Evolutionary conservation across 2,888 invertebrate species (phyloP).

Genomic region (Drosophila nr. perissopoda): DNA sequence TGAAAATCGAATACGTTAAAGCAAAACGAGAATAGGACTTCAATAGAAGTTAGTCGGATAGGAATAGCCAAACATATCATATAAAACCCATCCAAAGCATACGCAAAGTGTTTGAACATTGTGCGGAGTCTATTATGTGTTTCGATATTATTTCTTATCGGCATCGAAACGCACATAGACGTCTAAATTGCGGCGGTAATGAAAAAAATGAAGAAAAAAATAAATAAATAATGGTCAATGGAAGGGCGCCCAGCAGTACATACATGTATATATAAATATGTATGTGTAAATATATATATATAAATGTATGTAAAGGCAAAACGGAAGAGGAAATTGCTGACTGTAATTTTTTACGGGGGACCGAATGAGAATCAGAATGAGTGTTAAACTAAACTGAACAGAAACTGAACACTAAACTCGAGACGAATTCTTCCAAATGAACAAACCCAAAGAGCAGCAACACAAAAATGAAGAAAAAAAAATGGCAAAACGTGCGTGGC

Average conservation of each 20-base stretch:
- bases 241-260: conserved; percentile 1
- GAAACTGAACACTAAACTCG: conserved; percentile 29
- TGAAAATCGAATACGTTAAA: not conserved
- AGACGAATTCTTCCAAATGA: conserved; percentile 70
- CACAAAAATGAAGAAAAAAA: conserved; percentile 11
- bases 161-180: conserved; percentile 55
- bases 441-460: conserved; percentile 44
- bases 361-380: conserved; percentile 8
- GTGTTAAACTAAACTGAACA: conserved; percentile 19
- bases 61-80: not conserved
- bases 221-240: conserved; percentile 55
- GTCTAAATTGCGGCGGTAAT: conserved; percentile 60
- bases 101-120: conserved; percentile 16
- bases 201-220: conserved; percentile 21
- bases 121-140: conserved; percentile 37
- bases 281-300: not conserved
- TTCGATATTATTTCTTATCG: conserved; percentile 55
- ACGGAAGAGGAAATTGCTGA: conserved; percentile 19
- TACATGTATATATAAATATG: not conserved
- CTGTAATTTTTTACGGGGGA: not conserved
- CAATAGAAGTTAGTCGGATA: not conserved
- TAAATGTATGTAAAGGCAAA: not conserved
- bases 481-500: conserved; percentile 37
- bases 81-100: not conserved
- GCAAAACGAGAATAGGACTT: not conserved